Evolutionary conservation across 2,797 vertebrate genomes (phyloP).

Genomic region (Fistularia tabacaria): DNA sequence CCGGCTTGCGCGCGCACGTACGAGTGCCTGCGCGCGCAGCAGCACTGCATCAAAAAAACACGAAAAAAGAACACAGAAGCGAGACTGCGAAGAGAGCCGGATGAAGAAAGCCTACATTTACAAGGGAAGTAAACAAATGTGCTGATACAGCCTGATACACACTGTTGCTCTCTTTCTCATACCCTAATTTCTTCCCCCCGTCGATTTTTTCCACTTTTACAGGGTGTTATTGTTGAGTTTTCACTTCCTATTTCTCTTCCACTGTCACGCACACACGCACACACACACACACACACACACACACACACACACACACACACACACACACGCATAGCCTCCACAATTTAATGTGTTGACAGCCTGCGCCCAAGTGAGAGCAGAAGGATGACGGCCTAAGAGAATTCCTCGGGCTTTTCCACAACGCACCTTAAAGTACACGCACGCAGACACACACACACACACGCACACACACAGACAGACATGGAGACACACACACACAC

Average conservation of each 20-base stretch:
- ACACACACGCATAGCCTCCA: conserved; percentile 26
- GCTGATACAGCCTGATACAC: conserved; percentile 32
- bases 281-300: conserved; percentile 17
- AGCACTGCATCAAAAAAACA: conserved; percentile 48
- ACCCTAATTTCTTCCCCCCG: conserved; percentile 31
- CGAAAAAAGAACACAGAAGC: conserved; percentile 13
- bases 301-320: conserved; percentile 20
- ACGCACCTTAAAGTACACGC: conserved; percentile 52
- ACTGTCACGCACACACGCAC: conserved; percentile 17
- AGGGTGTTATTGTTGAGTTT: conserved; percentile 34
- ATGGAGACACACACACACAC: conserved; percentile 29
- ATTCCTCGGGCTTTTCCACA: conserved; percentile 70
- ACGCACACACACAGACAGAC: conserved; percentile 21
- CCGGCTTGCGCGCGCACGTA: conserved; percentile 12
- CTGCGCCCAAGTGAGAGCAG: conserved; percentile 70
- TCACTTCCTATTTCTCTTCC: conserved; percentile 39
- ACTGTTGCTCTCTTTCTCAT: conserved; percentile 22
- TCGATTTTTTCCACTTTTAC: conserved; percentile 22
- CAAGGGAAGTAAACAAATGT: conserved; percentile 51
- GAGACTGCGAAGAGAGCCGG: conserved; percentile 45
- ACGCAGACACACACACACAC: conserved; percentile 25
- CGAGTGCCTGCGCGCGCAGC: conserved; percentile 20
- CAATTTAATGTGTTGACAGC: conserved; percentile 72
- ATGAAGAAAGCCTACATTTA: conserved; percentile 33
- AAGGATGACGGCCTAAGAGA: conserved; percentile 72